Evolutionary conservation across 2,888 invertebrate species (phyloP).

Genomic region (Dryobota labecula): DNA sequence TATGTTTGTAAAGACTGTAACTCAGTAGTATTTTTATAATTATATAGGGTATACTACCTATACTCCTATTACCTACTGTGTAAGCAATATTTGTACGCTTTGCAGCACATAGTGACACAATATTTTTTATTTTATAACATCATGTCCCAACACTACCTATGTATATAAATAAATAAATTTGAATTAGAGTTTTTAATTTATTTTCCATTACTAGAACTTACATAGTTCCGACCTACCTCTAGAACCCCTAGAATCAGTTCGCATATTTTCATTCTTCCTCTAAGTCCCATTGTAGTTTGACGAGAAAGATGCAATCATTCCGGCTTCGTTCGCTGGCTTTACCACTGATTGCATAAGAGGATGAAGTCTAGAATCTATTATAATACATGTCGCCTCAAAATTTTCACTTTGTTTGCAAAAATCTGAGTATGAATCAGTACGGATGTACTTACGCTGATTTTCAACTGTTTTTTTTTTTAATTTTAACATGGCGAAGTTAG

Average conservation of each 20-base stretch:
- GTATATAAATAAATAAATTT: too few relatives aligned
- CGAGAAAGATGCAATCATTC: constrained; percentile 28
- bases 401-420: constrained; percentile 18
- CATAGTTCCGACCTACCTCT: neutral
- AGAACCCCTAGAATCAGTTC: constrained; percentile 5
- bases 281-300: constrained; percentile 19
- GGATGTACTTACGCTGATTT: neutral
- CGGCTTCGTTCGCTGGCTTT: constrained; percentile 2
- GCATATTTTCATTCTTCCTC: constrained; percentile 12
- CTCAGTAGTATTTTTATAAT: too few relatives aligned
- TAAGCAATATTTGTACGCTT: too few relatives aligned
- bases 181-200: neutral
- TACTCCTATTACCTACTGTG: too few relatives aligned
- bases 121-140: too few relatives aligned
- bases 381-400: neutral
- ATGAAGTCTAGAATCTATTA: constrained; percentile 17
- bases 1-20: too few relatives aligned
- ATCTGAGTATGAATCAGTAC: neutral
- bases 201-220: neutral
- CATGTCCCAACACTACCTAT: too few relatives aligned
- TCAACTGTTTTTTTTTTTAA: too few relatives aligned
- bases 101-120: too few relatives aligned
- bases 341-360: constrained; percentile 23
- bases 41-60: too few relatives aligned
- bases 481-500: neutral